Evolutionary conservation across 2,113 vertebrate genomes (phyloP).

Genomic region (Gadus chalcogrammus): DNA sequence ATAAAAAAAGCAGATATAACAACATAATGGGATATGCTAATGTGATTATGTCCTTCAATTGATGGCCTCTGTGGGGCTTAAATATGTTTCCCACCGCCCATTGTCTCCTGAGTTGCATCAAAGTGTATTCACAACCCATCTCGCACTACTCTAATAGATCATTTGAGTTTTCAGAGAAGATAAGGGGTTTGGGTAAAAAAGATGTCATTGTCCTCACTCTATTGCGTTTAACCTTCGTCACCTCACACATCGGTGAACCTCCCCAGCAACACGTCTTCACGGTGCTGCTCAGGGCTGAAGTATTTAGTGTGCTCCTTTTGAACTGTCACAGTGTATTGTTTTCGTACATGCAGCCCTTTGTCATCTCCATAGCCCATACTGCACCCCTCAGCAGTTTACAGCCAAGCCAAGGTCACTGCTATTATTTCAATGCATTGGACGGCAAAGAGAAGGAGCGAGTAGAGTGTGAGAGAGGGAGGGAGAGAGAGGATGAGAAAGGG

Average conservation of each 20-base stretch:
- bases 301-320: slow-evolving; percentile 45
- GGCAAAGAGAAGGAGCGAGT: neutral
- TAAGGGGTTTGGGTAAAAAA: neutral
- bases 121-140: neutral
- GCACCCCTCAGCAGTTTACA: slow-evolving; percentile 72
- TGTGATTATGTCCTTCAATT: neutral
- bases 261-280: neutral
- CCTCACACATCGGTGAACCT: slow-evolving; percentile 28
- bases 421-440: slow-evolving; percentile 48
- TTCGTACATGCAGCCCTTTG: slow-evolving; percentile 59
- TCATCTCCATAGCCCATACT: slow-evolving; percentile 60
- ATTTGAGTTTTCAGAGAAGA: slow-evolving; percentile 1
- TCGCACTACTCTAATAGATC: slow-evolving; percentile 3
- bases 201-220: neutral
- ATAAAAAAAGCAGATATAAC: neutral
- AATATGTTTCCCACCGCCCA: neutral
- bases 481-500: too few species aligned
- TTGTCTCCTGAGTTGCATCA: slow-evolving; percentile 1
- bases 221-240: slow-evolving; percentile 33
- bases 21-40: slow-evolving; percentile 1
- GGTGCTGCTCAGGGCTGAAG: slow-evolving; percentile 42
- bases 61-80: neutral
- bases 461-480: too few species aligned
- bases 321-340: slow-evolving; percentile 71
- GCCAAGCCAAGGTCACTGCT: slow-evolving; percentile 61